Conservation (phyloP, 2,888 invertebrate species). For the Bursaphelenchus okinawaensis region DNA sequence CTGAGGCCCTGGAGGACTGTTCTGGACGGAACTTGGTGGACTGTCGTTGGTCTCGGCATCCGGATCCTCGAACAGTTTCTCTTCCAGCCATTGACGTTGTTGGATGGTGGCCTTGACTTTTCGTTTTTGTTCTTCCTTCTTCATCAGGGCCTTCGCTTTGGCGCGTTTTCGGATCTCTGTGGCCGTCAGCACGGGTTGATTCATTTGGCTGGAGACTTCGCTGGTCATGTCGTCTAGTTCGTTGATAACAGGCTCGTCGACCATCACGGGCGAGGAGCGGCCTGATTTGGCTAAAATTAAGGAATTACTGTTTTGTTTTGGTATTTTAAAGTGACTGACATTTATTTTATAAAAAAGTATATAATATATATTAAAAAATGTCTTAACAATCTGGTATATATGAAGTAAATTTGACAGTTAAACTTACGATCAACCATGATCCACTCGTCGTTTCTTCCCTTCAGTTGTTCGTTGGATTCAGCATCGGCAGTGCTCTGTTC, state of each 20-base stretch:
- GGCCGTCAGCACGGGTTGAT: background rate
- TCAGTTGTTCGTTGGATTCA: background rate
- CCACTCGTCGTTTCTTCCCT: constrained; percentile 2
- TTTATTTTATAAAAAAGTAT: too few relatives aligned
- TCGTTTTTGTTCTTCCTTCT: background rate
- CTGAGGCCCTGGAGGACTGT: constrained; percentile 1
- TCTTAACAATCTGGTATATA: too few relatives aligned
- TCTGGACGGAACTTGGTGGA: background rate
- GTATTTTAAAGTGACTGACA: background rate
- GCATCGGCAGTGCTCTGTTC: constrained; percentile 1
- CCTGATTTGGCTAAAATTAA: constrained; percentile 8
- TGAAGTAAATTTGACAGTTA: too few relatives aligned
- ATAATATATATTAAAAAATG: too few relatives aligned
- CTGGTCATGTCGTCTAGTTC: background rate
- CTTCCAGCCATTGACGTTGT: background rate
- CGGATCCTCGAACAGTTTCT: constrained; percentile 6
- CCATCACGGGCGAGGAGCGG: constrained; percentile 10
- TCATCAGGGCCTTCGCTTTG: background rate
- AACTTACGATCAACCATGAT: constrained; percentile 10
- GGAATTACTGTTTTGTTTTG: background rate
- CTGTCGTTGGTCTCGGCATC: background rate
- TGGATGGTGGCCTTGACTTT: background rate
- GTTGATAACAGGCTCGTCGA: background rate
- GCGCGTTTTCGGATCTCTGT: background rate
- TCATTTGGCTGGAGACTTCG: background rate